Evolutionary conservation across 2,797 vertebrate species (phyloP).

Genomic region (Echiichthys vipera): DNA sequence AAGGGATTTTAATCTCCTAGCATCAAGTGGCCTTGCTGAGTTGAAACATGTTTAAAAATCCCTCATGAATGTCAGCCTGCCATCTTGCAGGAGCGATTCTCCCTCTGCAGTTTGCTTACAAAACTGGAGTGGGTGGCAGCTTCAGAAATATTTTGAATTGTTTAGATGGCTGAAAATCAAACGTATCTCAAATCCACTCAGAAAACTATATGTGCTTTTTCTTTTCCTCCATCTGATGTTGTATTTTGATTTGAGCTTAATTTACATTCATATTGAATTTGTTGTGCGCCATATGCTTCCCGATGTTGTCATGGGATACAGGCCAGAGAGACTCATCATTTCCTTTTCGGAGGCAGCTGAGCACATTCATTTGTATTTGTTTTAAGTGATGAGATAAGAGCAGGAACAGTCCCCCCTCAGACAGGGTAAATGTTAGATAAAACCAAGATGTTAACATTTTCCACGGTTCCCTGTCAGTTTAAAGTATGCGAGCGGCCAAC

Average conservation of each 20-base stretch:
- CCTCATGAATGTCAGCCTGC: conserved; percentile 46
- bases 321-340: conserved; percentile 56
- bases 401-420: conserved; percentile 32
- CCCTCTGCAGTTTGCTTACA: conserved; percentile 32
- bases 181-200: conserved; percentile 48
- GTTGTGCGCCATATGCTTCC: conserved; percentile 75
- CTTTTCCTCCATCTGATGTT: conserved; percentile 23
- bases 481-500: conserved; percentile 22
- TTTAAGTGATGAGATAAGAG: conserved; percentile 71
- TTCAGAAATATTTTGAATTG: conserved; percentile 51
- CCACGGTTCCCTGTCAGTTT: conserved; percentile 24
- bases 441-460: conserved; percentile 35
- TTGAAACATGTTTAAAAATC: conserved; percentile 33
- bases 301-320: conserved; percentile 77
- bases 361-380: conserved; percentile 69
- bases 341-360: conserved; percentile 69
- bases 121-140: background rate
- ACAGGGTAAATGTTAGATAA: conserved; percentile 51
- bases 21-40: conserved; percentile 61
- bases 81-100: conserved; percentile 41
- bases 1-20: conserved; percentile 55
- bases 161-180: conserved; percentile 44
- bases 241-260: conserved; percentile 74
- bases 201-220: conserved; percentile 28
- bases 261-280: conserved; percentile 84